Base-by-base conservation (phyloP, 1,140 invertebrate genomes). In the Drosophila subpulchrella region DNA sequence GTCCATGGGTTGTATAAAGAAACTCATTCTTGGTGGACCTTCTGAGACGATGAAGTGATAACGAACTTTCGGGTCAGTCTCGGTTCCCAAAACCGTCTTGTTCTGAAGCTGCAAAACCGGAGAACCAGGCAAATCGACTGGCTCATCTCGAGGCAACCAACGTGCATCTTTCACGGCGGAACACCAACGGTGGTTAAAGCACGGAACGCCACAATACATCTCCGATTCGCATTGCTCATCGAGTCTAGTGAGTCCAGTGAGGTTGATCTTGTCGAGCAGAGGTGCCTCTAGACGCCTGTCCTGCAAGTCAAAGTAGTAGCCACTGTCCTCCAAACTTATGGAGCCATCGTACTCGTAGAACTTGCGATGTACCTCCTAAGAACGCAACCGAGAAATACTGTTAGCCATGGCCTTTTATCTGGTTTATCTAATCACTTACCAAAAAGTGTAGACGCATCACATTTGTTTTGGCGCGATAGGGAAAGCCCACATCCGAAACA, bases 201-300 rank as follows among this genome's bases (percentile, higher is more conserved):
- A 96, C 27, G 96, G 96, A 78, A 96, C 86, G 1, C 96, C 96
- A 88, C 96, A 97, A 73, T 95, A 95, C 59, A 96, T 93, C 81
- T 95, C 93, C 44, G 93, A 93, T 30, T 94, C 84, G 84, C 96
- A 96, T 44, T 95, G 93, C 75, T 94, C 92, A 12, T 93, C 89
- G 15, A 95, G 92, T 27, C 91, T 73, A 39, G 92, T 93, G 44
- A 95, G 93, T 32, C 95, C 93, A 50, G 94, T 93, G 7, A 93
- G 48, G 50, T 91, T 72, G n/a, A 91, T 63, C 7, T 39, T 74
- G 12, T 82, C 86, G 56, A 93, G 92, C 36, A 96, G 92, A 13
- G 94, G 94, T 39, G 94, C 81, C 42, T 94, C 94, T 86, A 94
- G 94, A 71, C 95, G 94, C 78, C 95, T 94, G 83, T 97, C 96